Evolutionary conservation across 2,113 vertebrate genomes (phyloP), one percentile per base, ranked within the genome.

Genomic region (Oriolus oriolus): DNA sequence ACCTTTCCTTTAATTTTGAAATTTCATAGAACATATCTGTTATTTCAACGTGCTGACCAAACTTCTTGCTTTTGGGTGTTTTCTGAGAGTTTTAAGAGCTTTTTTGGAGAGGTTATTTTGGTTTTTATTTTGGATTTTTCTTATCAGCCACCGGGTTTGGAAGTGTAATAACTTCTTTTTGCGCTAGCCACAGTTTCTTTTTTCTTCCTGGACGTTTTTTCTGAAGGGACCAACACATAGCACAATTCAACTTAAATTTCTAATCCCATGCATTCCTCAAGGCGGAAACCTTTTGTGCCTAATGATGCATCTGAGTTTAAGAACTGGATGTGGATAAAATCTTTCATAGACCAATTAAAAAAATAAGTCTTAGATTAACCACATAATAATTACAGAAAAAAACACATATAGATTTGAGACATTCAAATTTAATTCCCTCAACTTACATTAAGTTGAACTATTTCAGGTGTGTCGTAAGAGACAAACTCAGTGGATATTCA

Each of bases 371-470:
- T 89, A 59, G 9, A 60, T 81, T 85, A 77, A 76, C 50, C 7
- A 6, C 27, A 26, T 69, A 66, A 50, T 84, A 71, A 79, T 89
- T 53, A 37, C 39, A 39, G 37, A 13, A 45, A 23, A 23, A 41
- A 28, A 27, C 11, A 56, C 2, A 0, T 28, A 33, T 33, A n/a
- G 19, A 87, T 83, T 94, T 93, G 79, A 93, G 88, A 83, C 27
- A 60, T 63, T 90, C 61, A 93, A 2, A 87, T 92, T 90, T 52
- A 39, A 81, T 75, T 89, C 81, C 77, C 87, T 89, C 90, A 87
- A 81, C 87, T 94, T 96, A 94, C 54, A 93, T 95, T 92, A 96
- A 97, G 95, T 96, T 97, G 84, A 88, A 90, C 44, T 87, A 27
- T 92, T 93, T 91, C 88, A 84, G 80, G 80, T 95, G 79, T 35